Conservation (phyloP, 2,797 vertebrate genomes). For the Oophaga sylvatica region DNA sequence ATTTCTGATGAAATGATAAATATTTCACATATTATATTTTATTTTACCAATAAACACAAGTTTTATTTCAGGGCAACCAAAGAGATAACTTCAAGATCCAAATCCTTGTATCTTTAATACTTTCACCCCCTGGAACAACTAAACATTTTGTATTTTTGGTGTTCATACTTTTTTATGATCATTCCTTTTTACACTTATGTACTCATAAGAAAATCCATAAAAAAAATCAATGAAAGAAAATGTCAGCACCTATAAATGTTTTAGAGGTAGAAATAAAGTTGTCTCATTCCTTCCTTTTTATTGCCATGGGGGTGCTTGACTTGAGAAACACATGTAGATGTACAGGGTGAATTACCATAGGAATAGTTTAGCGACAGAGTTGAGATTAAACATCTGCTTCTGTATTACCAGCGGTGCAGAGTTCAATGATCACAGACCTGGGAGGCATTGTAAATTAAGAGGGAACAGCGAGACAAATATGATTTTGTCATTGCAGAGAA, state of each 20-base stretch:
- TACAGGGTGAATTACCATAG: background rate
- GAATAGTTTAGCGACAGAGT: background rate
- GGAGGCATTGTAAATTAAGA: background rate
- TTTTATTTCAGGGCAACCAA: background rate
- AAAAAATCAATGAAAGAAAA: background rate
- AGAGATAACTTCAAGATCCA: background rate
- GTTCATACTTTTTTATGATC: background rate
- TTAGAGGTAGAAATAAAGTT: background rate
- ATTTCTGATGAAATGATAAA: background rate
- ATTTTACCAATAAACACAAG: background rate
- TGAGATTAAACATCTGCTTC: background rate
- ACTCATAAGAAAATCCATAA: background rate
- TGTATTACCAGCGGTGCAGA: constrained; percentile 9
- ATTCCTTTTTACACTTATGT: background rate
- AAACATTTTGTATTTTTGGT: background rate
- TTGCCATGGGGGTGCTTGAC: background rate
- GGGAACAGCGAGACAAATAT: background rate
- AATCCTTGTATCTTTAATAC: background rate
- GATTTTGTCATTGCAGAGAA: background rate
- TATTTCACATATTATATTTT: background rate
- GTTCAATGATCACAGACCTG: background rate
- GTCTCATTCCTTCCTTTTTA: background rate
- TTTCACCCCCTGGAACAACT: background rate
- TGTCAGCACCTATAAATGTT: background rate
- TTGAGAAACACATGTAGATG: background rate